Base-by-base conservation (phyloP, 2,797 vertebrate genomes). In the Trachurus trachurus region DNA sequence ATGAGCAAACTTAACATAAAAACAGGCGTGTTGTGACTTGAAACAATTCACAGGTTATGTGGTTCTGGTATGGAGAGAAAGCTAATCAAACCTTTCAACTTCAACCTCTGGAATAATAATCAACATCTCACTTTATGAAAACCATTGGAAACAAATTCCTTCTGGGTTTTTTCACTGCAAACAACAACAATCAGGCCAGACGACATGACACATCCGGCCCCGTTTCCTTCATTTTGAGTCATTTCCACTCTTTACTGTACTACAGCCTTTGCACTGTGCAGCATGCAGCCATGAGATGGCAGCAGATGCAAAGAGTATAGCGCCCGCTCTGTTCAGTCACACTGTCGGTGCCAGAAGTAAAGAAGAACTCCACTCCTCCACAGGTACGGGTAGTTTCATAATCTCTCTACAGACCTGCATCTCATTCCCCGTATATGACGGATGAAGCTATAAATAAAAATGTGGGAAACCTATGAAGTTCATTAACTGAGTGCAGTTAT, bases 271-370 rank as follows among this genome's bases (percentile, higher is more conserved):
- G 56, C 11, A 61, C 22, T 29, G 42, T 86, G 63, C 75, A 39
- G 49, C 26, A 40, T 0, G 5, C 68, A 63, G 69, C 93, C 93
- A 91, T 76, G 74, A 93, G 92, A 88, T 86, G 92, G 92, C 93
- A 93, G 92, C 82, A 93, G 74, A 90, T 57, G 73, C 88, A 82
- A 78, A 90, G 71, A 65, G 31, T 26, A 26, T 74, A 64, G 39
- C 16, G 2, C 39, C 2, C 2, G 5, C 13, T 54, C 59, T 73
- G 53, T 52, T 57, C n/a, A 5, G 16, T 57, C 54, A 22, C 4
- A 11, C 37, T 5, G 0, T 63, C 21, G 15, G 50, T 37, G 57
- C 3, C 63, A 67, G 45, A 53, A 62, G 45, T 16, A 26, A 11
- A 40, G 40, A 49, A 81, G 22, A 65, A 19, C 8, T 40, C 19